Percentiles rank a stretch among this genome's conserved stretches.
phyloP scores from a whole-genome alignment of 2,888 invertebrate species.

The Tetragnatha montana region DNA sequence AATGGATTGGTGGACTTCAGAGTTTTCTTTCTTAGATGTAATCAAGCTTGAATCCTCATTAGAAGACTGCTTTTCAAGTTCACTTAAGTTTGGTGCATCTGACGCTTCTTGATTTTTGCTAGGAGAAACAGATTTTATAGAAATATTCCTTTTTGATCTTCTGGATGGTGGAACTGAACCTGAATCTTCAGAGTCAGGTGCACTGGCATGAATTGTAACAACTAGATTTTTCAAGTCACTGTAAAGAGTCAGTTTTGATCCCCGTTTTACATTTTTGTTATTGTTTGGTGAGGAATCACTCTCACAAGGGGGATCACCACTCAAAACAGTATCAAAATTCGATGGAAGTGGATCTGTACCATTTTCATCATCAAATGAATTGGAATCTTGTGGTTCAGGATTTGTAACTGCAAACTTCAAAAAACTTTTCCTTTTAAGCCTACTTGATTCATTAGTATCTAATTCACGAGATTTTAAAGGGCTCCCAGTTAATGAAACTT shows the following conservation, averaged over 20 bases:
- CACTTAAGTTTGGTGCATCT: neutral
- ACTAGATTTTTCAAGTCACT: neutral
- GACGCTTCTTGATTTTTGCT: neutral
- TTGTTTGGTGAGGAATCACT: neutral
- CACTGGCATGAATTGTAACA: neutral
- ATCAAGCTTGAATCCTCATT: no score
- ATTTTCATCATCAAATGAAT: neutral
- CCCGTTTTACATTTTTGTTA: neutral
- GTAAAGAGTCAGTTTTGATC: neutral
- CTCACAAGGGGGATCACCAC: no score
- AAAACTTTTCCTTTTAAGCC: neutral
- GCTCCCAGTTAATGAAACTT: neutral
- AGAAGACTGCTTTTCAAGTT: no score
- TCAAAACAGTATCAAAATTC: neutral
- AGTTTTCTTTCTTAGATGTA: no score
- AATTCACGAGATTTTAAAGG: neutral
- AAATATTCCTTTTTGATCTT: neutral
- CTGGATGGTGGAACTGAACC: neutral
- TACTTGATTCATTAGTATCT: neutral
- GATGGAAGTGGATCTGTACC: neutral
- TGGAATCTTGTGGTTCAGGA: neutral
- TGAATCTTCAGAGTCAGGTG: neutral
- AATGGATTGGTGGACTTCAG: no score
- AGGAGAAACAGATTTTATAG: neutral
- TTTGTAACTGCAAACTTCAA: neutral